Base-by-base conservation (phyloP, 2,888 invertebrate species). In the Cosmorhoe ocellata region DNA sequence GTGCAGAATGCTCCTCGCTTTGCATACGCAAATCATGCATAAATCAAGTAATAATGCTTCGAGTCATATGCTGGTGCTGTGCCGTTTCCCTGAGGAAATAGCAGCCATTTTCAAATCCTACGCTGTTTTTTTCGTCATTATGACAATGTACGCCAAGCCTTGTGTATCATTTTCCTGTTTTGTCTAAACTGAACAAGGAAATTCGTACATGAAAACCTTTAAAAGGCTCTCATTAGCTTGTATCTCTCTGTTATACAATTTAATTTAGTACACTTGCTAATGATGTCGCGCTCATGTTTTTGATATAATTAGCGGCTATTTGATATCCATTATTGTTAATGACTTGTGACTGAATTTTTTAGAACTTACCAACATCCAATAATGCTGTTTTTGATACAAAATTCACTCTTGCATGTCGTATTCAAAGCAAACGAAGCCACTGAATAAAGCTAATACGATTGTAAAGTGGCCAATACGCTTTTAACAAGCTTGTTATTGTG, bases 21-120 rank as follows among this genome's bases (percentile, higher is more conserved):
- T 64, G 67, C 74, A 71, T 73, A 67, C 71, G 72, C 71, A 69
- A 64, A 58, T 59, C 63, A 76, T 80, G 71, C 69, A 79, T 81
- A 70, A 79, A 81, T 78, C 67, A 75, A 65, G 66, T 69, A 68
- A 72, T 48, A 24, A 51, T 50, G 31, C 49, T 26, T 42, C 31
- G 24, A 33, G 70, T 51, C 52, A 57, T 59, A 64, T 64, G 59
- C 60, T 59, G 63, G 63, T 62, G 47, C 51, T 49, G 53, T 59
- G 52, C 55, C 59, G 49, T 51, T 58, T 66, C 64, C 61, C 43
- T 31, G 58, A 63, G 66, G 61, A 62, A 24, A 64, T 59, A 58
- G 62, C 60, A 32, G 40, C 47, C 41, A 49, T 55, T 48, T 42
- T 34, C 24, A 26, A 41, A 45, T 42, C 12, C 26, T 32, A 32